phyloP scores from a whole-genome alignment of 1,140 invertebrate species.

The Megalopta genalis region DNA sequence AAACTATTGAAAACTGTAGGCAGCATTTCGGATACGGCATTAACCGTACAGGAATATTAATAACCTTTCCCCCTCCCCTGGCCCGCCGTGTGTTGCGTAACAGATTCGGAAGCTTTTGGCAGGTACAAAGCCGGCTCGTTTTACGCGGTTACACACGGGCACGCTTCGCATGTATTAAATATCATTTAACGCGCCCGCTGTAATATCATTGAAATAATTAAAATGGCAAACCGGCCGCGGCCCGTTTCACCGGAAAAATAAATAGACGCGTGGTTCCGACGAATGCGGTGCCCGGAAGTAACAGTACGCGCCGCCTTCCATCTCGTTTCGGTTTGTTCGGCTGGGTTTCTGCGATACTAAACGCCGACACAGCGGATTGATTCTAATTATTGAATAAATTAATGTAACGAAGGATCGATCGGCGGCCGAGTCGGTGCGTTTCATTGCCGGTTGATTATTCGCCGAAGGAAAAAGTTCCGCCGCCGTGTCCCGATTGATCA shows the following conservation, averaged over 20 bases:
- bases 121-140: slow-evolving; percentile 55
- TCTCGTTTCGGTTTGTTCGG: background rate
- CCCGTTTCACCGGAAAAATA: slow-evolving; percentile 10
- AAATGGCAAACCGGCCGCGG: slow-evolving; percentile 22
- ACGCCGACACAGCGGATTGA: background rate
- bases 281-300: background rate
- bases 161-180: slow-evolving; percentile 48
- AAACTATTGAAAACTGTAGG: slow-evolving; percentile 41
- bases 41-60: slow-evolving; percentile 57
- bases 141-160: slow-evolving; percentile 40
- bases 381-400: slow-evolving; percentile 32
- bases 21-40: slow-evolving; percentile 29
- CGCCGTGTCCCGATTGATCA: slow-evolving; percentile 3
- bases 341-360: background rate
- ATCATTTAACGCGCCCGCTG: slow-evolving; percentile 34
- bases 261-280: background rate
- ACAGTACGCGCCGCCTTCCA: background rate
- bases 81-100: background rate
- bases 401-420: background rate
- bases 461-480: background rate
- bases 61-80: slow-evolving; percentile 17
- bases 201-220: slow-evolving; percentile 58
- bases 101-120: slow-evolving; percentile 49
- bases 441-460: slow-evolving; percentile 2
- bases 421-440: too few species aligned